Evolutionary conservation across 2,113 vertebrate genomes (phyloP).

Genomic region (Drymodes brunneopygia): DNA sequence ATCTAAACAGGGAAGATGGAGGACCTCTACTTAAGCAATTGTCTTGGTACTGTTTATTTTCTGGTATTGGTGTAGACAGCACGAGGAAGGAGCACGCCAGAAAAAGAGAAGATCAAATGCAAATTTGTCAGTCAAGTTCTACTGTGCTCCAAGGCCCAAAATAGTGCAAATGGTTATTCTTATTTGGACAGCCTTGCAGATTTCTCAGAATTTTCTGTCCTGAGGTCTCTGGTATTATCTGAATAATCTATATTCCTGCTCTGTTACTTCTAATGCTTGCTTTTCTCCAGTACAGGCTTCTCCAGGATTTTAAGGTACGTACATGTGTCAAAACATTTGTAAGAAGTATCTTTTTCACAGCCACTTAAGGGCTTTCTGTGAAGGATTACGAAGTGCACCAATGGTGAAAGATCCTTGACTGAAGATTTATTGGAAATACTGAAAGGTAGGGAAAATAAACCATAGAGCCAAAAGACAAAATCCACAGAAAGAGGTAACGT

Average conservation of each 20-base stretch:
- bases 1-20: background rate
- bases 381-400: background rate
- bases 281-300: background rate
- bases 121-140: background rate
- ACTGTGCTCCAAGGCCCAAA: background rate
- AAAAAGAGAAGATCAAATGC: background rate
- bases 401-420: background rate
- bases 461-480: background rate
- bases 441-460: background rate
- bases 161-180: background rate
- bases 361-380: background rate
- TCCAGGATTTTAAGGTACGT: background rate
- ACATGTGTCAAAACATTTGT: fast-evolving
- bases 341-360: background rate
- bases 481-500: background rate
- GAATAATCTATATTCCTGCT: background rate
- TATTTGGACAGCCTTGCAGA: background rate
- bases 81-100: background rate
- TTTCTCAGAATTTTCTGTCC: background rate
- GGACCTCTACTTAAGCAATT: background rate
- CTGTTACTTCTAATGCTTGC: background rate
- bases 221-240: background rate
- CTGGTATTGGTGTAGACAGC: background rate
- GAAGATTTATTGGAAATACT: background rate
- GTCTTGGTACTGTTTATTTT: background rate